Evolutionary conservation across 2,113 vertebrate species (phyloP).

Genomic region (Sterna hirundo): DNA sequence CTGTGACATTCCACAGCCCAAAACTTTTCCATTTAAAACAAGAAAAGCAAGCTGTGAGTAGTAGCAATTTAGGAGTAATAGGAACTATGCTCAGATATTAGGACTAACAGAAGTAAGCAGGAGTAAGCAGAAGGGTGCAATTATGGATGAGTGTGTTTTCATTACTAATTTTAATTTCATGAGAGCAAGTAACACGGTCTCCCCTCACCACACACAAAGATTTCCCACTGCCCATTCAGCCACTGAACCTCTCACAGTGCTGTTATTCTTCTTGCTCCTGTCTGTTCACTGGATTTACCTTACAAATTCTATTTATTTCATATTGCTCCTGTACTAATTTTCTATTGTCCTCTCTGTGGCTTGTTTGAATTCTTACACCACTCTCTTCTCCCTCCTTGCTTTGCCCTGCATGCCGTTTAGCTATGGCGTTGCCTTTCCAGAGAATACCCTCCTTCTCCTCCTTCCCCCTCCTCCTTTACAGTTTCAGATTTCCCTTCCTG

Average conservation of each 20-base stretch:
- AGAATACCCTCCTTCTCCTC: conserved; percentile 42
- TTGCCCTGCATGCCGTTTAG: conserved; percentile 31
- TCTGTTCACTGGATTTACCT: background rate
- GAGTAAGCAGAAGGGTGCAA: background rate
- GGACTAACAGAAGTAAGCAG: background rate
- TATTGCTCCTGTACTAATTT: background rate
- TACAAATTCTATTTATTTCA: conserved; percentile 1
- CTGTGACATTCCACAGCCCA: background rate
- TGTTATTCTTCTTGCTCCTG: background rate
- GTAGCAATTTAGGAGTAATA: background rate
- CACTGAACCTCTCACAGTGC: background rate
- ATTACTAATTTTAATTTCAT: conserved; percentile 33
- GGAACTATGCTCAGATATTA: background rate
- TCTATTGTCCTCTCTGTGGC: background rate
- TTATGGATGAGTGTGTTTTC: background rate
- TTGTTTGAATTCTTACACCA: background rate
- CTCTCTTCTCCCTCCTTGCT: conserved; percentile 8
- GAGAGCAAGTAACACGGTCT: background rate
- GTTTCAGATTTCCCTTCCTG: conserved; percentile 55
- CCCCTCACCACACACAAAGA: background rate
- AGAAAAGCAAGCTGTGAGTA: background rate
- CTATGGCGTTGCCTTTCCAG: conserved; percentile 23
- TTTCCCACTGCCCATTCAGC: conserved; percentile 19
- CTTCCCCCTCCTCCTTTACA: conserved; percentile 45
- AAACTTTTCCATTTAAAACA: background rate